These are phyloP conservation scores for Triplophysa yarkandensis DNA, from an alignment of 2,797 vertebrate species.

Conservation along the genomic window DNA sequence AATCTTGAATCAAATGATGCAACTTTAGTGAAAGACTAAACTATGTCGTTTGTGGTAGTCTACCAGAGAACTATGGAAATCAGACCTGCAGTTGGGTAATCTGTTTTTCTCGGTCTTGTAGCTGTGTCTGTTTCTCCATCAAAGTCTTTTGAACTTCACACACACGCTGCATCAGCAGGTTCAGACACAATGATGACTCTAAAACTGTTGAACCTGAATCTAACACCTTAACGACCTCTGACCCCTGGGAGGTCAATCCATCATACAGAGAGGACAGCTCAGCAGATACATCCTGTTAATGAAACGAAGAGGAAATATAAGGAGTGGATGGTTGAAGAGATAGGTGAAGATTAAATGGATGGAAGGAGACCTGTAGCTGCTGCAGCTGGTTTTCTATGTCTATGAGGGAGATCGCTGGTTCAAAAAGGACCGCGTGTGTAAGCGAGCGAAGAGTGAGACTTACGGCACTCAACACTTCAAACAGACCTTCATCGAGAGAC, in stretches of 20 bases:
- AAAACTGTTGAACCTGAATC: constrained; percentile 56
- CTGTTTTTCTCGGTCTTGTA: constrained; percentile 75
- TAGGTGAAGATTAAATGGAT: neutral
- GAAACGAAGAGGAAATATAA: constrained; percentile 16
- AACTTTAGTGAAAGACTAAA: too few relatives aligned
- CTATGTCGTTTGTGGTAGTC: too few relatives aligned
- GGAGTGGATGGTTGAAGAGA: neutral
- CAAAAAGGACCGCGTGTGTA: constrained; percentile 70
- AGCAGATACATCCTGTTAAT: constrained; percentile 76
- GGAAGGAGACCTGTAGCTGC: constrained; percentile 77
- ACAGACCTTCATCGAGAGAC: constrained; percentile 78
- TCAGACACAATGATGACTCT: constrained; percentile 74
- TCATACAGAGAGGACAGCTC: constrained; percentile 75
- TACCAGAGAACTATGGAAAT: too few relatives aligned
- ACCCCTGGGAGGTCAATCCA: constrained; percentile 74
- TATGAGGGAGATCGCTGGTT: constrained; percentile 59
- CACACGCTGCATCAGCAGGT: constrained; percentile 69
- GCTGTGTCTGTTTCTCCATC: constrained; percentile 68
- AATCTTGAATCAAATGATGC: too few relatives aligned
- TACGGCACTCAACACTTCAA: constrained; percentile 76
- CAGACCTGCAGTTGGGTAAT: constrained; percentile 39
- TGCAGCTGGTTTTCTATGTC: constrained; percentile 68
- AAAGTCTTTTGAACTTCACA: constrained; percentile 68
- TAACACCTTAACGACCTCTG: constrained; percentile 70
- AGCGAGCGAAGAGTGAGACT: constrained; percentile 77